Base-by-base conservation (phyloP, 2,113 vertebrate genomes). In the Rhynchomys soricoides region DNA sequence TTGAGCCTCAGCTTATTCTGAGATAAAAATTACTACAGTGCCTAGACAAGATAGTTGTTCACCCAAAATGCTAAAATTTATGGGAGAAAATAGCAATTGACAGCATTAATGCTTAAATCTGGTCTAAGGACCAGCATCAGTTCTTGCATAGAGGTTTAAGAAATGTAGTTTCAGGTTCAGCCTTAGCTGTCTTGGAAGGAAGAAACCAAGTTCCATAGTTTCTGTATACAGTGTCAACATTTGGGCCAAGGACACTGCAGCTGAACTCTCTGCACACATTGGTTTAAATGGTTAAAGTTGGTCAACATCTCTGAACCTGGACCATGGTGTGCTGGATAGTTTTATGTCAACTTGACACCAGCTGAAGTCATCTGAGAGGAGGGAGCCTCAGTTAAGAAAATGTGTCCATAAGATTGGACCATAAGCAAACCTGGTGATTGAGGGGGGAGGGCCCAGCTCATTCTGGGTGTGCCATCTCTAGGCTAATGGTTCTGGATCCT, bases 1-100 rank as follows among this genome's bases (percentile, higher is more conserved):
- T n/a, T 62, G 52, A 71, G 59, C 77, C 40, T 37, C 22, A 8
- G 77, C 31, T 37, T n/a, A 79, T 90, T 83, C 68, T 50, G 68
- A 87, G 50, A 52, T 93, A 78, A 96, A 95, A 89, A 31, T 45
- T 10, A 13, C 17, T 93, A 10, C 92, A 71, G 31, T 89, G 68
- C 12, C 34, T 74, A 85, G 29, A 15, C 43, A 7, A 3, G 57
- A 37, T 57, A 87, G n/a, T 74, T 19, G 15, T 75, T 88, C 7
- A 12, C 57, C 93, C 31, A 15, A 71, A 40, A 26, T 77, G n/a
- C 22, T n/a, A 74, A 62, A 57, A 57, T 64, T 81, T 92, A 37
- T 2, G 26, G 10, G 68, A 62, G 37, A 64, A 59, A 91, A 74
- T 19, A 68, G 6, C 26, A 37, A 75, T 94, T 88, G 52, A 59